phyloP scores from a whole-genome alignment of 2,888 invertebrate genomes.

The Quadriops clusia region DNA sequence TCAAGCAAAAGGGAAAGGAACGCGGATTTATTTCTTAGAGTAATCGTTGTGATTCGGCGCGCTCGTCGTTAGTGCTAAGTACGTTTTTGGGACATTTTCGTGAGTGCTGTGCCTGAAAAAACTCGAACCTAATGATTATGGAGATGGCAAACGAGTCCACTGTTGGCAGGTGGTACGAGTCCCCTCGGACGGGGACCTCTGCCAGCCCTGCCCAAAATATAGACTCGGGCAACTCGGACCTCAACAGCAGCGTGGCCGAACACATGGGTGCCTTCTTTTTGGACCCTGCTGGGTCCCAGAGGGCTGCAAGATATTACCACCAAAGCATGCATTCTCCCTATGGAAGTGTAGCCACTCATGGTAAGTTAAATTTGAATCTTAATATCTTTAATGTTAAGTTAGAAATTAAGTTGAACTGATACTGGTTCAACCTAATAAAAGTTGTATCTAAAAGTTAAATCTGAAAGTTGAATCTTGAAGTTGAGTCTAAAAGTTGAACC shows the following conservation, averaged over 20 bases:
- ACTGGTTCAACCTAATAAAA: too few species aligned
- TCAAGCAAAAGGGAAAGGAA: too few species aligned
- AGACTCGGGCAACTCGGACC: conserved; percentile 28
- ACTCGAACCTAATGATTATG: conserved; percentile 33
- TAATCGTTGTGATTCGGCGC: conserved; percentile 3
- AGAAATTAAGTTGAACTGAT: too few species aligned
- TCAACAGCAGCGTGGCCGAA: conserved; percentile 36
- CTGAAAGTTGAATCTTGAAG: too few species aligned
- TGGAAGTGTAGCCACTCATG: conserved; percentile 35
- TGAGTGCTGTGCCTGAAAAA: conserved; percentile 24
- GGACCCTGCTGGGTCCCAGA: conserved; percentile 35
- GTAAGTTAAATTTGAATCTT: conserved; percentile 28
- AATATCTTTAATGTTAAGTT: conserved; percentile 1
- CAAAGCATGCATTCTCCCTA: conserved; percentile 40
- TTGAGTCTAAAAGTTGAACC: too few species aligned
- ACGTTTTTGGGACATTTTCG: conserved; percentile 18
- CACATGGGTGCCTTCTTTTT: conserved; percentile 39
- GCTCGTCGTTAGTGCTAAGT: neutral
- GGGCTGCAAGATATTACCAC: conserved; percentile 38
- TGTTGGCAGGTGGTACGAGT: conserved; percentile 39
- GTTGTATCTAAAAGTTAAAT: too few species aligned
- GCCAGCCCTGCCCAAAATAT: conserved; percentile 33
- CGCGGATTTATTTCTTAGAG: too few species aligned
- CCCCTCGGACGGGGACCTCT: conserved; percentile 34
- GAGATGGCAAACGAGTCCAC: conserved; percentile 38